A percentile compares a stretch with the other conserved stretches of the same genome.
Conservation (phyloP, 2,113 vertebrate genomes). For the Phalacrocorax pelagicus region DNA sequence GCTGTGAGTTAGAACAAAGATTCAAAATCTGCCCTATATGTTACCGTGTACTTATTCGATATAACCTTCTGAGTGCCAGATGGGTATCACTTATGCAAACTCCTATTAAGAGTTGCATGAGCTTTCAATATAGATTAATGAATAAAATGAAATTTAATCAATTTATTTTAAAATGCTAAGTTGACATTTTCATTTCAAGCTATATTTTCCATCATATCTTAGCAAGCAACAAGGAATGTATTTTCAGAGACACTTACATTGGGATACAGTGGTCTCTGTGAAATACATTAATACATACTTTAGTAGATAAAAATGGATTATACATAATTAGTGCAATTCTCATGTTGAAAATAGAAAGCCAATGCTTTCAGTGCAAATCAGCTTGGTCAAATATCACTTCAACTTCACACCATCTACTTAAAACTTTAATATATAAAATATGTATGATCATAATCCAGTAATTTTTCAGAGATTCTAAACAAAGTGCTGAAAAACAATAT, state of each 20-base stretch:
- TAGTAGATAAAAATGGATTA: neutral
- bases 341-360: neutral
- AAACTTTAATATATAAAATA: too few relatives aligned
- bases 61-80: neutral
- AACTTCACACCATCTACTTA: neutral
- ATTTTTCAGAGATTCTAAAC: neutral
- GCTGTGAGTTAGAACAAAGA: slow-evolving; percentile 53
- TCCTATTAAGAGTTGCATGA: neutral
- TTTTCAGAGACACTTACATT: neutral
- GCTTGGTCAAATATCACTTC: neutral
- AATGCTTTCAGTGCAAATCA: neutral
- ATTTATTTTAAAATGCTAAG: neutral
- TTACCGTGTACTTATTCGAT: neutral
- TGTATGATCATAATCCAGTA: too few relatives aligned
- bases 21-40: neutral
- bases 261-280: neutral
- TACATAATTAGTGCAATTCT: neutral
- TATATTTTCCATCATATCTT: neutral
- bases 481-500: neutral
- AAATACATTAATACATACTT: neutral
- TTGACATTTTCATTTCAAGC: neutral
- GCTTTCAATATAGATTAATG: neutral
- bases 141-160: neutral
- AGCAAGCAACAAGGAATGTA: neutral
- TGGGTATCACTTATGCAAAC: neutral